Evolutionary conservation across 2,888 invertebrate species (phyloP), one percentile per base, ranked within the genome.

Genomic region (Drosophila neonasuta): DNA sequence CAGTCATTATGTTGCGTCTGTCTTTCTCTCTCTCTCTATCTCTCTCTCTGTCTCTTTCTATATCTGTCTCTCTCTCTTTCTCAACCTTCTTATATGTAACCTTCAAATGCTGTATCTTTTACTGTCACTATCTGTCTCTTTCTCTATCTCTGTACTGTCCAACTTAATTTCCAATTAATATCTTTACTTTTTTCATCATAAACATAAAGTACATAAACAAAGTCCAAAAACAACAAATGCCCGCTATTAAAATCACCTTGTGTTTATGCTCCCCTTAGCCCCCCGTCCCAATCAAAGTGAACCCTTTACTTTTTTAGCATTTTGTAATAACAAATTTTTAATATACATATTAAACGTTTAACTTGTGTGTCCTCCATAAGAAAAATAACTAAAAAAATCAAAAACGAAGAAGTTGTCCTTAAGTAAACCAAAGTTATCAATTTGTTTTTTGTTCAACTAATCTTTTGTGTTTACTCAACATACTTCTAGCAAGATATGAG

Each of bases 1-100:
- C 68, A 77, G 51, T 69, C 78, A 80, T 74, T 80, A 71, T 74
- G 71, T 78, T 79, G 69, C 74, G 71, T 80, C 24, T 24, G 24
- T 24, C 24, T 24, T 0, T 24, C 64, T 73, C 65, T 68, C 48
- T 80, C 36, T 65, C 56, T 65, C 32, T 68, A 45, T 70, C 8
- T 68, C 32, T 65, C 11, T 66, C 24, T 50, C 17, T 61, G 42
- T 62, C 30, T 72, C 46, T 66, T 7, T 59, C 49, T 49, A 17
- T 66, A 34, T 72, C 42, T 51, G 52, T 72, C 44, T 68, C 48
- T 61, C 48, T 59, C 39, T 69, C 51, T 64, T 32, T 68, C 20
- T 66, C 58, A 61, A 39, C 57, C 49, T 68, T 48, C 41, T 34
- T 49, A 45, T 39, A 44, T 49, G 57, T 49, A 30, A 56, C 52